These are phyloP conservation scores for Ciconia stormi DNA, from an alignment of 2,113 vertebrate genomes.

Conservation along the genomic window DNA sequence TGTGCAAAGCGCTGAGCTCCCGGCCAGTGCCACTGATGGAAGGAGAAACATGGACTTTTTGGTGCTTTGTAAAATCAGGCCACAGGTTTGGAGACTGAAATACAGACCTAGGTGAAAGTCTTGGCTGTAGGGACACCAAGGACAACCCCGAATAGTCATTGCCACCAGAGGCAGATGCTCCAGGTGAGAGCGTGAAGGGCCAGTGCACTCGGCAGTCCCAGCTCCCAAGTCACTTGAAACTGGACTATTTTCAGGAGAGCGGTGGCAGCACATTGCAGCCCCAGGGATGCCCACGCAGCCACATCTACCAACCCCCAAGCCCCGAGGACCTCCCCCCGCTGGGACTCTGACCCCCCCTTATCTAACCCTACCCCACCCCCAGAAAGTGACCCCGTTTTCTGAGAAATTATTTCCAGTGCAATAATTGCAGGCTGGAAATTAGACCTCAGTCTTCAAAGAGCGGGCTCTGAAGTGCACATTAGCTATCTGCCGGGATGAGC, in stretches of 20 bases:
- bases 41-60: neutral
- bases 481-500: conserved; percentile 31
- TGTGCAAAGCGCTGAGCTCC: neutral
- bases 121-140: neutral
- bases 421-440: conserved; percentile 61
- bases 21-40: neutral
- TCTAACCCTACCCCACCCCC: neutral
- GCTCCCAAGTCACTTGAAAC: neutral
- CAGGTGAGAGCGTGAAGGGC: neutral
- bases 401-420: conserved; percentile 21
- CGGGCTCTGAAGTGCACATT: conserved; percentile 44
- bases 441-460: conserved; percentile 65
- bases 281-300: neutral
- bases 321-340: fast-evolving
- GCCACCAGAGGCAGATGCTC: neutral
- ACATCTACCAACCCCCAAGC: neutral
- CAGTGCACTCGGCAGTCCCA: neutral
- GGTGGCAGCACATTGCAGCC: neutral
- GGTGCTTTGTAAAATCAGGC: neutral
- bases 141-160: fast-evolving
- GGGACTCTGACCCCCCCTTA: neutral
- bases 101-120: neutral
- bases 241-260: neutral
- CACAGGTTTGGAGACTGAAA: neutral
- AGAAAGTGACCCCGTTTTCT: conserved; percentile 34